Base-by-base conservation (phyloP, 1,140 invertebrate species). In the Melanaphis sacchari region DNA sequence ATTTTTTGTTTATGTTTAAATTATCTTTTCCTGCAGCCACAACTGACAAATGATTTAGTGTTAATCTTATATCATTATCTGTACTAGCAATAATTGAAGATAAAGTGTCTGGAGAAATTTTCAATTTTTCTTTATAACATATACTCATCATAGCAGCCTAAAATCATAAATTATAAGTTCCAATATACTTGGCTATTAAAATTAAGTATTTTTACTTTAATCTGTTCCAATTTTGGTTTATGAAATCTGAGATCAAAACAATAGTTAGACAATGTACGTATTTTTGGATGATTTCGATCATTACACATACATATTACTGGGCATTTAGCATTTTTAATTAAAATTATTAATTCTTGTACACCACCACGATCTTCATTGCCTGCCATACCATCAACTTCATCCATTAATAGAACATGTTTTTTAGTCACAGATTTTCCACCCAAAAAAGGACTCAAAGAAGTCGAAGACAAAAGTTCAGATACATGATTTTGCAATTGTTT, bases 371-470 rank as follows among this genome's bases (percentile, higher is more conserved):
- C 99, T 95, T 99, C 98, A 95, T 99, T 99, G 26, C 99, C 99
- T 24, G 99, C 98, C 99, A 99, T 99, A 26, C 99, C 99, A 95
- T 99, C 99, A 0, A 99, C 99, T 97, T 99, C 99, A 95, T 99
- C 99, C 99, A 99, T 99, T 26, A 99, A 96, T 1, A 99, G 95
- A 43, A 99, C 98, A 95, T 99, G 98, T 94, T 98, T 98, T 93
- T 94, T 94, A 24, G 94, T 94, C n/a, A 94, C 94, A 40, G 93
- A 82, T 26, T 94, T 94, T 92, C 94, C 94, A 94, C 94, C 85
- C 90, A 94, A 94, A 93, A 94, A 94, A 52, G 94, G 94, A 41
- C 96, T 96, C 2, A 98, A 95, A 0, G 97, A 97, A 87, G 96
- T 97, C 66, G 97, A 97, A 4, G 96, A 96, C 8, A 99, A 95